Evolutionary conservation across 2,113 vertebrate genomes (phyloP), one percentile per base, ranked within the genome.

Genomic region (Dasyornis broadbenti): DNA sequence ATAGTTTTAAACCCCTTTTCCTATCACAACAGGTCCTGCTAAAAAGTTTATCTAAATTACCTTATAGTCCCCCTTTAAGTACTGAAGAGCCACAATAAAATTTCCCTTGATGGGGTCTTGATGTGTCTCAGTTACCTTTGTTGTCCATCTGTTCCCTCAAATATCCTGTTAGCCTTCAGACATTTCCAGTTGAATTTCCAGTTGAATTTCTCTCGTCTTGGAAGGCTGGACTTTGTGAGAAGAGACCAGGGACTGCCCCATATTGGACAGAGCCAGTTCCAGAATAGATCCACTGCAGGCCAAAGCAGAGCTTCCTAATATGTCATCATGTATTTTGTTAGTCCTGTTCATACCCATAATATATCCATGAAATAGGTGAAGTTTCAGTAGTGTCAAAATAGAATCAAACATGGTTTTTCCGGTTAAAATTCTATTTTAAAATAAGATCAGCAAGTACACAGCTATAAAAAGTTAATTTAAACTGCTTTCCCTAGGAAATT

Each of bases 391-490:
- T 37, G 28, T 49, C 57, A 76, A 82, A 89, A 7, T 13, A 72
- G 59, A 79, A 33, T 37, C 16, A 72, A 63, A 49, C 2, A 2
- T 0, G 0, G 0, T 64, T 88, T 87, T 91, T 85, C 49, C 80
- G 20, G 5, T 73, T 72, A 49, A 88, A 86, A 50, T 20, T 80
- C 4, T 69, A 77, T 83, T 89, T 92, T 17, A 72, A 77, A 86
- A 92, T 73, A 68, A 85, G 73, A 78, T 73, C 33, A 78, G n/a
- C 44, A 80, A 60, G 56, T 60, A 56, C 3, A n/a, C 52, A 87
- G 50, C 15, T 60, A 60, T 59, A 66, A 72, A 72, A 93, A 78
- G 19, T 81, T 86, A 83, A 81, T 83, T 86, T 78, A 90, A 92
- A 88, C 27, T 18, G 7, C 30, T 75, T 82, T 91, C 40, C 53